Evolutionary conservation across 2,797 vertebrate genomes (phyloP).

Genomic region (Dryobates pubescens): DNA sequence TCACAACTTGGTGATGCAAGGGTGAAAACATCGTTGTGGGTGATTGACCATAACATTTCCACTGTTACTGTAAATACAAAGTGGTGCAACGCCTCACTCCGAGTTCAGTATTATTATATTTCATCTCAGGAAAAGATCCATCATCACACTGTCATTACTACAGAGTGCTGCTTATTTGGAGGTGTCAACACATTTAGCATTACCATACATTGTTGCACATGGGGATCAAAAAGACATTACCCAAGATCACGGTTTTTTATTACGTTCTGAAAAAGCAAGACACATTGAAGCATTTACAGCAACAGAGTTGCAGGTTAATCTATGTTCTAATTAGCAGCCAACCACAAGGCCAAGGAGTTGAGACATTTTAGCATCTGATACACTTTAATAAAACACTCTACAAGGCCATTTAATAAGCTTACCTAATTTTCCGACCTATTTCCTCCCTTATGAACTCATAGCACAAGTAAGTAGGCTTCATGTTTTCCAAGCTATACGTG

Average conservation of each 20-base stretch:
- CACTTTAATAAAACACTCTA: not conserved
- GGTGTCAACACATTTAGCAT: not conserved
- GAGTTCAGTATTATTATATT: not conserved
- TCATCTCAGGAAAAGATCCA: not conserved
- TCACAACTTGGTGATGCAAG: not conserved
- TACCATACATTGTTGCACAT: rapidly evolving
- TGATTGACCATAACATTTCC: not conserved
- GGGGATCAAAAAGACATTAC: not conserved
- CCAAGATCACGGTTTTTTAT: not conserved
- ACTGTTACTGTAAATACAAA: constrained; percentile 1
- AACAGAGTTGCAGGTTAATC: not conserved
- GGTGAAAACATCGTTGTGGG: not conserved
- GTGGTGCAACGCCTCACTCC: not conserved
- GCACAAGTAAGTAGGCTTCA: not conserved
- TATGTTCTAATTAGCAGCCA: not conserved
- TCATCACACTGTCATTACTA: not conserved
- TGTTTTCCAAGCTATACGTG: not conserved
- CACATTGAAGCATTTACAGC: not conserved
- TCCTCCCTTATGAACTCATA: not conserved
- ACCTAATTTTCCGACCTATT: not conserved
- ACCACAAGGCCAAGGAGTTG: not conserved
- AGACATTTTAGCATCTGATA: not conserved
- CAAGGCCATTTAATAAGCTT: not conserved
- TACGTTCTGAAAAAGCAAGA: not conserved
- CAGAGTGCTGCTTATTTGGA: not conserved